Evolutionary conservation across 2,113 vertebrate genomes (phyloP).

Genomic region (Notarius quadriscutis): DNA sequence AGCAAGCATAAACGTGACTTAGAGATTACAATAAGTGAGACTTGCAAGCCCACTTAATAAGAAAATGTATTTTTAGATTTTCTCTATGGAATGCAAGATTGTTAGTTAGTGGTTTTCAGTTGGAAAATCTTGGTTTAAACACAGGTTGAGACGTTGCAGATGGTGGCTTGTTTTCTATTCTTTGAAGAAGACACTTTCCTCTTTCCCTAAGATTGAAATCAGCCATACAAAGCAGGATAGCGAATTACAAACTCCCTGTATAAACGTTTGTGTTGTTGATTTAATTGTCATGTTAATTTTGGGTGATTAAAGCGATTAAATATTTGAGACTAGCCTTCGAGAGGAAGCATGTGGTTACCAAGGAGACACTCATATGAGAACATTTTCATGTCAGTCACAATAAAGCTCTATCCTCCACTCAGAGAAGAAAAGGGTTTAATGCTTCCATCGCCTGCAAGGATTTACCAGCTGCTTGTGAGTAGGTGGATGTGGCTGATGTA

Average conservation of each 20-base stretch:
- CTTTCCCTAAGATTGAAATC: slow-evolving; percentile 33
- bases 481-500: slow-evolving; percentile 61
- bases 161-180: slow-evolving; percentile 45
- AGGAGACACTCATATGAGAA: slow-evolving; percentile 66
- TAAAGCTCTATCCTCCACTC: slow-evolving; percentile 57
- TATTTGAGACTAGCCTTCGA: slow-evolving; percentile 60
- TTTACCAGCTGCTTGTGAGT: slow-evolving; percentile 56
- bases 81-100: not conserved
- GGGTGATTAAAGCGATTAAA: slow-evolving; percentile 66
- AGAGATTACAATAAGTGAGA: too few relatives aligned
- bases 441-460: slow-evolving; percentile 47
- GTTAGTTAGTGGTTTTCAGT: not conserved
- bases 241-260: slow-evolving; percentile 54
- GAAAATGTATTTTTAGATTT: not conserved
- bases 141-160: slow-evolving; percentile 14
- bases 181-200: slow-evolving; percentile 15
- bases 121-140: not conserved
- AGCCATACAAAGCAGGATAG: slow-evolving; percentile 45
- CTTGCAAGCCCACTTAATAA: too few relatives aligned
- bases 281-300: slow-evolving; percentile 69
- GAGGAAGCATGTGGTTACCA: slow-evolving; percentile 67
- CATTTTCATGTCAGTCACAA: slow-evolving; percentile 58
- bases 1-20: too few relatives aligned
- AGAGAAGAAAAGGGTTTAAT: slow-evolving; percentile 62
- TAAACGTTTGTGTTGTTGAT: slow-evolving; percentile 64